A percentile compares a stretch with the other conserved stretches of the same genome.
Evolutionary conservation across 64 coral and sea anemone genomes (phyloP).

Genomic region (Porites australiensis): DNA sequence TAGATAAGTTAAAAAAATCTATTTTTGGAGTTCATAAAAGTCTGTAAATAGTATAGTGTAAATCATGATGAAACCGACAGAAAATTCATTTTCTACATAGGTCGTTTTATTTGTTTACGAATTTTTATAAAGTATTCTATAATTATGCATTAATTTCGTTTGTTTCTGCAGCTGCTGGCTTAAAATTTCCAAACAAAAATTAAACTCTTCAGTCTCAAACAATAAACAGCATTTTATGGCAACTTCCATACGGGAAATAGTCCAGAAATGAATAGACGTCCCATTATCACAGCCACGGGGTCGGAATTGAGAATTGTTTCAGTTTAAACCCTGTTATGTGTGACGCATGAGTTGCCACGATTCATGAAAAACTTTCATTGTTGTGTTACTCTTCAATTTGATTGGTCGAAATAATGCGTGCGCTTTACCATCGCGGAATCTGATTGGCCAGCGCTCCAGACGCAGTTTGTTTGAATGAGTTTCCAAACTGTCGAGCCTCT

Average conservation of each 20-base stretch:
- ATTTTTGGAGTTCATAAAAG: too few species aligned
- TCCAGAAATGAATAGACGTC: not conserved
- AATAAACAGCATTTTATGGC: not conserved
- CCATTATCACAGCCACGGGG: not conserved
- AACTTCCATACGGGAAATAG: too few species aligned
- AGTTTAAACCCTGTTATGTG: constrained; percentile 38
- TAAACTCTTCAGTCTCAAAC: not conserved
- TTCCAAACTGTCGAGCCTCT: constrained; percentile 81
- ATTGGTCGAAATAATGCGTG: not conserved
- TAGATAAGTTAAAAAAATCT: too few species aligned
- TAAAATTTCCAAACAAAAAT: not conserved
- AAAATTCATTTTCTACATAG: too few species aligned
- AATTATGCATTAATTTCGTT: not conserved
- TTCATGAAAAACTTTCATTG: not conserved
- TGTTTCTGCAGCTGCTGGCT: not conserved
- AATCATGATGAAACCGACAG: too few species aligned
- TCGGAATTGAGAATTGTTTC: not conserved
- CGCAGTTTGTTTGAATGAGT: constrained; percentile 90
- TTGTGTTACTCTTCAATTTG: constrained; percentile 1
- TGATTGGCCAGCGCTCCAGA: constrained; percentile 71
- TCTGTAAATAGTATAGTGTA: too few species aligned
- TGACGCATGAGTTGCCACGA: constrained; percentile 28
- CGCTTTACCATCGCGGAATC: not conserved
- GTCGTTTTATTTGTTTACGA: too few species aligned
- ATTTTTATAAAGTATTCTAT: too few species aligned